Evolutionary conservation across 2,113 vertebrate genomes (phyloP), one percentile per base, ranked within the genome.

Genomic region (Myiagra hebetior): DNA sequence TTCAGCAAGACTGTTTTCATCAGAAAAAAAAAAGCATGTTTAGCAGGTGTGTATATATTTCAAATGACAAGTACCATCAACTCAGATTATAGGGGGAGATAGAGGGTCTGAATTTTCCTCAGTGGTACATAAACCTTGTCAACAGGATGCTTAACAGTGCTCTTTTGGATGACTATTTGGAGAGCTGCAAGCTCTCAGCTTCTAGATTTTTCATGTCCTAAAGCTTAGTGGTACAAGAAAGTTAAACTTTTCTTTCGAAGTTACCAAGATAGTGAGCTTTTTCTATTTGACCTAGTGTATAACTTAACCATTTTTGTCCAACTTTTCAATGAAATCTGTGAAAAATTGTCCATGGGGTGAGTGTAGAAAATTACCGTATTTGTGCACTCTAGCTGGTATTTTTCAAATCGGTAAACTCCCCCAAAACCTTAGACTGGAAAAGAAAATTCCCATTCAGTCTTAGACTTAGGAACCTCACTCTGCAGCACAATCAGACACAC

Each of bases 31-130:
- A 80, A 89, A 52, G 13, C 33, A 39, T 17, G 57, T 47, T 74
- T 80, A 92, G 55, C 44, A 72, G 39, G 18, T 82, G 22, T 67
- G 55, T 42, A 41, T 84, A 39, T 65, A 78, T 78, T 88, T 82
- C 60, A 74, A 93, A 93, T 35, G 21, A 85, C 41, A 89, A 79
- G 47, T 41, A 94, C n/a, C 57, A 87, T 85, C 87, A 93, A 63
- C n/a, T 79, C 33, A 56, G 37, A 81, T 94, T 68, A 76, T 0
- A 7, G 15, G 6, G 24, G 33, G 15, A 89, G 39, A 81, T 16
- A 65, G 75, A 52, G 27, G 23, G 56, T 33, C 73, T 87, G 56
- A 86, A 62, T 82, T 95, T 79, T 89, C 49, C 44, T 70, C 27
- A 31, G 2, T 63, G 78, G 28, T 82, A 81, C 7, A 8, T 63